Evolutionary conservation across 1,140 invertebrate genomes (phyloP).

Genomic region (Drusus annulatus): DNA sequence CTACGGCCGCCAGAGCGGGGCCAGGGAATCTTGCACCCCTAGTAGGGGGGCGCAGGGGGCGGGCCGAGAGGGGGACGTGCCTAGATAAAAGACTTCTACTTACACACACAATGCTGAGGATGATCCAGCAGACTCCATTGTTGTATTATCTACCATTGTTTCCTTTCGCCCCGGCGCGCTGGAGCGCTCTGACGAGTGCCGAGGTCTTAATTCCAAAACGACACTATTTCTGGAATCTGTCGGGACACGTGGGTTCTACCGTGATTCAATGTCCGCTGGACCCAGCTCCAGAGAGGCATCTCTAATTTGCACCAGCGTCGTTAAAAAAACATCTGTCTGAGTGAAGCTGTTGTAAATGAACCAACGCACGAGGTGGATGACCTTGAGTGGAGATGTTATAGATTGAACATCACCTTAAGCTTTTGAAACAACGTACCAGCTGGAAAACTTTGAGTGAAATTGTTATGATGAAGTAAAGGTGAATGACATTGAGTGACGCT

Average conservation of each 20-base stretch:
- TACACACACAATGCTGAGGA: slow-evolving; percentile 57
- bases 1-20: background rate
- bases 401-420: no score
- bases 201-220: slow-evolving; percentile 48
- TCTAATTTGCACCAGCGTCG: no score
- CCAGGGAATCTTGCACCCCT: background rate
- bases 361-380: no score
- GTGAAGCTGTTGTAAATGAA: no score
- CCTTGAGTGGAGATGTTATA: no score
- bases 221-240: slow-evolving; percentile 34
- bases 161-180: slow-evolving; percentile 53
- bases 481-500: no score
- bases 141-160: slow-evolving; percentile 60
- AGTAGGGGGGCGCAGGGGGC: slow-evolving; percentile 9
- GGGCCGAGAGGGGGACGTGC: slow-evolving; percentile 46
- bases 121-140: slow-evolving; percentile 60
- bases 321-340: no score
- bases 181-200: slow-evolving; percentile 34
- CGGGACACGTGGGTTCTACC: background rate
- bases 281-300: no score
- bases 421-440: no score
- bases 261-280: background rate
- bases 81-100: slow-evolving; percentile 60
- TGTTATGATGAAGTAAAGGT: no score
- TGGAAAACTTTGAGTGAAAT: no score